Percentiles rank a stretch among this genome's conserved stretches.
Evolutionary conservation across 1,140 invertebrate genomes (phyloP).

Genomic region (Drosophila takahashii): DNA sequence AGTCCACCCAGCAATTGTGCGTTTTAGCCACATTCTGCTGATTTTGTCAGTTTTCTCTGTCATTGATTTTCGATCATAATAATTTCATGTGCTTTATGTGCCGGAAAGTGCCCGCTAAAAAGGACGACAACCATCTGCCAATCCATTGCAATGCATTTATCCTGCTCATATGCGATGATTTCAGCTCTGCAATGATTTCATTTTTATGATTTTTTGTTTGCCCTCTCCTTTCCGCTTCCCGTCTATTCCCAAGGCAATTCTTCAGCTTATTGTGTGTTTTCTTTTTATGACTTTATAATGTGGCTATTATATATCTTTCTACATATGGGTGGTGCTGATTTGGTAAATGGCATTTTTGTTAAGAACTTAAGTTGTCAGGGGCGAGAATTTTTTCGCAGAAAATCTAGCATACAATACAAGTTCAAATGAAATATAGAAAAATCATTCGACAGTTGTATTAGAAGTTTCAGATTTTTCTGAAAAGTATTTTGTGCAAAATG

Average conservation of each 20-base stretch:
- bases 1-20: conserved; percentile 24
- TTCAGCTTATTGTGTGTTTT: conserved; percentile 15
- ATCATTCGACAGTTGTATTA: too few species aligned
- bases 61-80: conserved; percentile 81
- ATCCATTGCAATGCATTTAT: conserved; percentile 66
- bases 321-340: not conserved
- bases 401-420: too few species aligned
- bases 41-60: conserved; percentile 79
- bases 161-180: conserved; percentile 14
- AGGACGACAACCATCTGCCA: conserved; percentile 51
- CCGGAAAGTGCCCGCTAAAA: conserved; percentile 54
- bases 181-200: conserved; percentile 54
- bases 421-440: too few species aligned
- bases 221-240: conserved; percentile 40
- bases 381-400: not conserved
- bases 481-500: too few species aligned
- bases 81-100: conserved; percentile 77
- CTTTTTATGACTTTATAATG: conserved; percentile 54
- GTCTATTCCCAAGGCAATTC: conserved; percentile 19
- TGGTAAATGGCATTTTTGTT: not conserved
- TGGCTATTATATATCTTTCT: conserved; percentile 6
- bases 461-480: too few species aligned
- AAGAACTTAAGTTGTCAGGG: not conserved
- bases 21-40: conserved; percentile 48
- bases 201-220: conserved; percentile 60